Evolutionary conservation across 2,113 vertebrate genomes (phyloP).

Genomic region (Zosterops lateralis): DNA sequence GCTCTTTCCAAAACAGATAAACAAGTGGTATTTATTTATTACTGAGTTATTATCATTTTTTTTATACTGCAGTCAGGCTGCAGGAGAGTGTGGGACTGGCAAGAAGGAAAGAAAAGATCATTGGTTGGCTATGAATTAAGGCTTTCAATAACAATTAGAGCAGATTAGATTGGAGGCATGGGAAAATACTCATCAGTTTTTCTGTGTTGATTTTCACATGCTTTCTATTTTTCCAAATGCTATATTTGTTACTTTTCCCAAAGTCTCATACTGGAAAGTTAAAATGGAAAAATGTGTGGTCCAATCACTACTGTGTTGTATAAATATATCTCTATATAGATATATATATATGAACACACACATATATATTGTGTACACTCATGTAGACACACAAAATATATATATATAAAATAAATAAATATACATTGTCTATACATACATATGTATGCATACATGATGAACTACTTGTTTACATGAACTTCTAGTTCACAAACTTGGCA

Average conservation of each 20-base stretch:
- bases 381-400: neutral
- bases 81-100: neutral
- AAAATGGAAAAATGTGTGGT: neutral
- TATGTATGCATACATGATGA: neutral
- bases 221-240: neutral
- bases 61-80: neutral
- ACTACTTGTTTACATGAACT: neutral
- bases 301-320: neutral
- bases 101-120: neutral
- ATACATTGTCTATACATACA: neutral
- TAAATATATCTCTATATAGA: neutral
- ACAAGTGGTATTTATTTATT: neutral
- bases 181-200: neutral
- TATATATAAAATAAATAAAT: neutral
- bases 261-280: neutral
- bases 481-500: neutral
- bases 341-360: neutral
- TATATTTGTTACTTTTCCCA: neutral
- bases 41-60: neutral
- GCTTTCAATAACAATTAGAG: neutral
- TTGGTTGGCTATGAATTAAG: neutral
- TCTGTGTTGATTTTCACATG: neutral
- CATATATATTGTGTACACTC: fast-evolving
- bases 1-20: neutral
- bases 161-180: neutral